A percentile compares a stretch with the other conserved stretches of the same genome.
Evolutionary conservation across 1,140 invertebrate species (phyloP).

Genomic region (Mycetomoellerius zeteki): DNA sequence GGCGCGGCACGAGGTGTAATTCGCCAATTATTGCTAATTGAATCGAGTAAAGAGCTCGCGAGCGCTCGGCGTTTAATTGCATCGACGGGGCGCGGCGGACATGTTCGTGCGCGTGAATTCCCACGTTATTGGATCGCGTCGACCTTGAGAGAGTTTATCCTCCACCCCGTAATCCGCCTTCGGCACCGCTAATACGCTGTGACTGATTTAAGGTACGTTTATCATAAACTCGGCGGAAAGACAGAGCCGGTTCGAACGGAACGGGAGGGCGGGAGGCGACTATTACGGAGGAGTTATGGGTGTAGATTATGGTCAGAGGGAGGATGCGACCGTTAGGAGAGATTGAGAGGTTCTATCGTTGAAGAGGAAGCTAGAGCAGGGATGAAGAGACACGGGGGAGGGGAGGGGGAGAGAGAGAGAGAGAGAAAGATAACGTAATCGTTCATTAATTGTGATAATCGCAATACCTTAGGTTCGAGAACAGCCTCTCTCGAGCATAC

Average conservation of each 20-base stretch:
- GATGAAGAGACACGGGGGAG: neutral
- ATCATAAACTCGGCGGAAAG: conserved; percentile 56
- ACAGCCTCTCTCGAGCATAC: neutral
- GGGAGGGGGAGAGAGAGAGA: neutral
- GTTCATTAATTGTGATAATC: conserved; percentile 68
- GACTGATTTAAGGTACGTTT: conserved; percentile 72
- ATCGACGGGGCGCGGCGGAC: conserved; percentile 34
- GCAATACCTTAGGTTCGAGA: neutral
- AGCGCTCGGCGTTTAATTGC: conserved; percentile 66
- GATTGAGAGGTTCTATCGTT: conserved; percentile 71
- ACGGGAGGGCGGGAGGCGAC: neutral
- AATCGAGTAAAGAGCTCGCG: conserved; percentile 57
- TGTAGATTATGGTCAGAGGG: conserved; percentile 69
- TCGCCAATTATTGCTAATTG: conserved; percentile 75
- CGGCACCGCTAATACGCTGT: conserved; percentile 58
- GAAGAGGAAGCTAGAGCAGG: conserved; percentile 47
- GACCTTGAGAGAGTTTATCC: conserved; percentile 53
- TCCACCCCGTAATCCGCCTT: conserved; percentile 55
- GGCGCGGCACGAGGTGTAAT: conserved; percentile 52
- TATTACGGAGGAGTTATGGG: conserved; percentile 66
- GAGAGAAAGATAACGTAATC: conserved; percentile 69
- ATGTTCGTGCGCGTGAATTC: conserved; percentile 50
- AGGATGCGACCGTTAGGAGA: conserved; percentile 69
- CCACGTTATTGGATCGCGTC: conserved; percentile 70
- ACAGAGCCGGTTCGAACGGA: conserved; percentile 17